These are phyloP conservation scores for Ectropis crepuscularia DNA, from an alignment of 2,888 invertebrate genomes.

Conservation along the genomic window DNA sequence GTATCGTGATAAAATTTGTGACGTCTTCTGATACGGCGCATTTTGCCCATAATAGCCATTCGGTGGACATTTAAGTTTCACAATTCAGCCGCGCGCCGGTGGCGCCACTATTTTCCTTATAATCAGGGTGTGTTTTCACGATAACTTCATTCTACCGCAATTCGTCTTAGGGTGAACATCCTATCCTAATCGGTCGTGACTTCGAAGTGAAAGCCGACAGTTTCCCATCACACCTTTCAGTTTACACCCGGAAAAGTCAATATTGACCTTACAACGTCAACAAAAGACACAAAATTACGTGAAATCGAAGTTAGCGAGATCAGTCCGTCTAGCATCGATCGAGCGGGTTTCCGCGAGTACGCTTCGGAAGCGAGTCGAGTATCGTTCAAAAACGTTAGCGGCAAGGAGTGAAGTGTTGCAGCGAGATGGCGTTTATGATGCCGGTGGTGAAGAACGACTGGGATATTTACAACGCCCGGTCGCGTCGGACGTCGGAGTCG, in stretches of 20 bases:
- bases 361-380: constrained; percentile 54
- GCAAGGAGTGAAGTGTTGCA: constrained; percentile 71
- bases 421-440: constrained; percentile 97
- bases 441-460: constrained; percentile 97
- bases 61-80: constrained; percentile 50
- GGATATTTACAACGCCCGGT: constrained; percentile 95
- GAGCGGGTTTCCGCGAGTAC: constrained; percentile 39
- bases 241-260: constrained; percentile 50
- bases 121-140: constrained; percentile 81
- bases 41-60: constrained; percentile 33
- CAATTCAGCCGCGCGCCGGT: constrained; percentile 62
- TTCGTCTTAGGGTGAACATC: constrained; percentile 81
- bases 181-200: constrained; percentile 67
- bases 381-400: constrained; percentile 76
- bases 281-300: constrained; percentile 47
- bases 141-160: constrained; percentile 81
- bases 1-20: constrained; percentile 31
- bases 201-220: constrained; percentile 77
- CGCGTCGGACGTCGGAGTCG: constrained; percentile 91
- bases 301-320: constrained; percentile 48
- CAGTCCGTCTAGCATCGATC: constrained; percentile 39
- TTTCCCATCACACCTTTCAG: constrained; percentile 46
- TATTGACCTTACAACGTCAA: constrained; percentile 45
- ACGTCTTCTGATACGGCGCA: constrained; percentile 27
- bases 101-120: constrained; percentile 83